Base-by-base conservation (phyloP, 1,140 invertebrate genomes). In the Plutomurus gul region DNA sequence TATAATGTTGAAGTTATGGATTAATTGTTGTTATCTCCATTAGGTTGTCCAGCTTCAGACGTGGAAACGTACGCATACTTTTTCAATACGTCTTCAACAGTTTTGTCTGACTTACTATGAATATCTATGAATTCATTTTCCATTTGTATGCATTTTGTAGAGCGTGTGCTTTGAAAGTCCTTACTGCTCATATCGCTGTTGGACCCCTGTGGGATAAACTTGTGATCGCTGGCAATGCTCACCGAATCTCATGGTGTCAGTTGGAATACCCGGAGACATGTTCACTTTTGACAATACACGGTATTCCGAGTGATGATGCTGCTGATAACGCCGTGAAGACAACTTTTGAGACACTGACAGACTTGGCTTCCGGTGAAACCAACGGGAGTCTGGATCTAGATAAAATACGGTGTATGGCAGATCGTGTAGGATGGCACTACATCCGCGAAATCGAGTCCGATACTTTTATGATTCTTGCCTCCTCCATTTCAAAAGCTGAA, bases 191-290 rank as follows among this genome's bases (percentile, higher is more conserved):
- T 37, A 37, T 80, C 18, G 80, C 79, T 13, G 80, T 83, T 71
- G 80, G 77, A 6, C 82, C 82, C 11, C 72, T 81, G 4, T 83
- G 82, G 82, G 43, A 75, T 27, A 47, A 75, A n/a, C 73, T 83
- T 36, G 78, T 83, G 0, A 77, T 71, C 18, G 39, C 16, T 13
- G 82, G 82, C 30, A 25, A 47, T 13, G 74, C 77, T 39, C 82
- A 83, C 70, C 27, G 82, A 40, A 83, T 83, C 33, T 83, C 82
- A 8, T 83, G 82, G 82, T 83, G 82, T 80, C 82, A 81, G 51
- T 49, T 83, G n/a, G 82, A 83, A 25, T 83, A 83, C 22, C 20
- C 40, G 3, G 79, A 83, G 7, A 81, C 65, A 20, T 83, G 80
- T 39, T 77, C 77, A 6, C 51, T 83, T 4, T 75, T 83, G 0